Conservation (phyloP, 2,888 invertebrate species). For the Abrostola tripartita region DNA sequence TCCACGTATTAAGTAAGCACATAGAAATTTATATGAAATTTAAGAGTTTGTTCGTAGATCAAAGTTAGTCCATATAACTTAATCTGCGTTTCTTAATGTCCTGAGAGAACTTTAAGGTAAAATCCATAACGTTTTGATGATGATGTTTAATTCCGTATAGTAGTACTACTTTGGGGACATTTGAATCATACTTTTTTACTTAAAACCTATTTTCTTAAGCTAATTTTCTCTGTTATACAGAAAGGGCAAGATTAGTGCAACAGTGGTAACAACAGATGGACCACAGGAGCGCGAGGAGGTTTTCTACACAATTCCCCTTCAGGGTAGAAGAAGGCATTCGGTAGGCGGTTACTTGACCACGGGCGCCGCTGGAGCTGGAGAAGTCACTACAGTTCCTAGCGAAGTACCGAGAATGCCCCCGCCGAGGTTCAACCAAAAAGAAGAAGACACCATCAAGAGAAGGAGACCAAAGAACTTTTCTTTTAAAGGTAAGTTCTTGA, state of each 20-base stretch:
- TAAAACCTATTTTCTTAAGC: too few relatives aligned
- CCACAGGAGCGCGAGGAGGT: slow-evolving; percentile 88
- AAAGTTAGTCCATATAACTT: too few relatives aligned
- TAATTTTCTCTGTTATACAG: slow-evolving; percentile 58
- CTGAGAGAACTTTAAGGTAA: not conserved
- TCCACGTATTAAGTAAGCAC: slow-evolving; percentile 80
- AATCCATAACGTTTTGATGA: not conserved
- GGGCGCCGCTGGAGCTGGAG: slow-evolving; percentile 76
- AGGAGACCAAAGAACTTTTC: slow-evolving; percentile 80
- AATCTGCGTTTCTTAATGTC: too few relatives aligned
- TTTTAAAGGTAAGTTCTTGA: slow-evolving; percentile 76
- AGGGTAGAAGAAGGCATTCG: slow-evolving; percentile 89
- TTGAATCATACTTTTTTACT: not conserved
- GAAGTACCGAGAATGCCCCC: slow-evolving; percentile 88
- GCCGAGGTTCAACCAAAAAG: slow-evolving; percentile 75
- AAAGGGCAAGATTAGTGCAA: slow-evolving; percentile 82
- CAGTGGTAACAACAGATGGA: slow-evolving; percentile 76
- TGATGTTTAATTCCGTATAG: too few relatives aligned
- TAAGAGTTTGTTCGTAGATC: too few relatives aligned
- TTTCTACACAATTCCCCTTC: slow-evolving; percentile 88
- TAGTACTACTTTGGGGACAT: too few relatives aligned
- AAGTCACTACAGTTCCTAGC: slow-evolving; percentile 84
- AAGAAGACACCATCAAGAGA: slow-evolving; percentile 80
- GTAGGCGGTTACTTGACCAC: slow-evolving; percentile 90
- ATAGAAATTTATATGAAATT: not conserved